Conservation (phyloP, 2,797 vertebrate genomes). For the Meda fulgida region DNA sequence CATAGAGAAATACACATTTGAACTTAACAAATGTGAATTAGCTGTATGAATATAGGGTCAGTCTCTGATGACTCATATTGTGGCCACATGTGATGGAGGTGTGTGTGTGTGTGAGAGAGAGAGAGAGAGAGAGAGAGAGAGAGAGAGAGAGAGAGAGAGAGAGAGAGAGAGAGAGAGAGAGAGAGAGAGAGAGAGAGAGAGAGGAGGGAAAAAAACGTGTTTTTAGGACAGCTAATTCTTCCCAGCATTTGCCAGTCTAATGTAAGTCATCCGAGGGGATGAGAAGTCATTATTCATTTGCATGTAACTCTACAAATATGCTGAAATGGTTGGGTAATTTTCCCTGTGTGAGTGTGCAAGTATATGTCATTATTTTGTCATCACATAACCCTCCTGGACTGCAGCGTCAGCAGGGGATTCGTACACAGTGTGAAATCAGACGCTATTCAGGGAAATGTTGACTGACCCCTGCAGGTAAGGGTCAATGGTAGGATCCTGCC, state of each 20-base stretch:
- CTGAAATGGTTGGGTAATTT: slow-evolving; percentile 1
- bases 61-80: slow-evolving; percentile 54
- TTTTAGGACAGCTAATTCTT: slow-evolving; percentile 63
- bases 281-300: slow-evolving; percentile 61
- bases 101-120: neutral
- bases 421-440: slow-evolving; percentile 48
- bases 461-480: slow-evolving; percentile 58
- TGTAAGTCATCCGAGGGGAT: slow-evolving; percentile 54
- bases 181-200: neutral
- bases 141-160: neutral
- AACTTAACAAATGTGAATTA: neutral
- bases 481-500: slow-evolving; percentile 56
- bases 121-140: neutral
- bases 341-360: neutral
- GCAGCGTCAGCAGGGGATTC: slow-evolving; percentile 61
- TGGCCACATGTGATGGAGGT: slow-evolving; percentile 37
- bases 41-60: slow-evolving; percentile 46
- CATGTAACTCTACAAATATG: slow-evolving; percentile 30
- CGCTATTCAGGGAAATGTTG: slow-evolving; percentile 46
- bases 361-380: slow-evolving; percentile 39
- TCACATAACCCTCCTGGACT: slow-evolving; percentile 57
- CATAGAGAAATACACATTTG: neutral
- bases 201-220: slow-evolving; percentile 30
- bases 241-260: slow-evolving; percentile 55
- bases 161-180: too few relatives aligned